Evolutionary conservation across 2,797 vertebrate species (phyloP).

Genomic region (Megaceryle alcyon): DNA sequence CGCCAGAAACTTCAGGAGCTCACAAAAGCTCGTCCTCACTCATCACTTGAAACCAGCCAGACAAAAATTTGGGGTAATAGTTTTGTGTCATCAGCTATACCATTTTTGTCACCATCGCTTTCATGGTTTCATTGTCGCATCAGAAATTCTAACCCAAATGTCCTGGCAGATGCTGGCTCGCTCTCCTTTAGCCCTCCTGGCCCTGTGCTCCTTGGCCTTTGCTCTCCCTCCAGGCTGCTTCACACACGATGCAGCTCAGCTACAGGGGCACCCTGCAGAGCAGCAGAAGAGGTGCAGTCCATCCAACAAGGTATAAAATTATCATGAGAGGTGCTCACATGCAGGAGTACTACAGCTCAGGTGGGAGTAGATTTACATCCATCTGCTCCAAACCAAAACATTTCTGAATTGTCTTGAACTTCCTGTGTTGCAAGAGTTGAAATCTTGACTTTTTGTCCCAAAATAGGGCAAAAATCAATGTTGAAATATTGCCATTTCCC

Average conservation of each 20-base stretch:
- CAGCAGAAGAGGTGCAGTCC: neutral
- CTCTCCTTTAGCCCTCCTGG: neutral
- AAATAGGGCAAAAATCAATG: conserved; percentile 56
- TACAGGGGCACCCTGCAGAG: neutral
- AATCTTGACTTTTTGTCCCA: conserved; percentile 4
- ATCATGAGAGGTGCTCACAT: neutral
- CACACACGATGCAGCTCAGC: neutral
- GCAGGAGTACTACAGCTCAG: neutral
- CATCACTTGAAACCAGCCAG: neutral
- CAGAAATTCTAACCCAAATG: neutral
- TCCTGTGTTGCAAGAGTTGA: neutral
- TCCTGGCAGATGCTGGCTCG: neutral
- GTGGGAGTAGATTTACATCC: neutral
- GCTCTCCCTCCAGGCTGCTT: neutral
- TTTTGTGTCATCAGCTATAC: neutral
- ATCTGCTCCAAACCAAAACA: neutral
- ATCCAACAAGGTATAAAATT: neutral
- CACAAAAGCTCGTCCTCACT: neutral
- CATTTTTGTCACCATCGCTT: neutral
- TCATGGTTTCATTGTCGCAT: neutral
- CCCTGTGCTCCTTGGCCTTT: neutral
- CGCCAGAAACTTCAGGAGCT: neutral
- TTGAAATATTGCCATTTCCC: conserved; percentile 46
- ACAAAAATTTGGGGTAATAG: neutral
- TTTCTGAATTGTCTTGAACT: conserved; percentile 1